phyloP scores from a whole-genome alignment of 2,113 vertebrate genomes.

The Girardinichthys multiradiatus region DNA sequence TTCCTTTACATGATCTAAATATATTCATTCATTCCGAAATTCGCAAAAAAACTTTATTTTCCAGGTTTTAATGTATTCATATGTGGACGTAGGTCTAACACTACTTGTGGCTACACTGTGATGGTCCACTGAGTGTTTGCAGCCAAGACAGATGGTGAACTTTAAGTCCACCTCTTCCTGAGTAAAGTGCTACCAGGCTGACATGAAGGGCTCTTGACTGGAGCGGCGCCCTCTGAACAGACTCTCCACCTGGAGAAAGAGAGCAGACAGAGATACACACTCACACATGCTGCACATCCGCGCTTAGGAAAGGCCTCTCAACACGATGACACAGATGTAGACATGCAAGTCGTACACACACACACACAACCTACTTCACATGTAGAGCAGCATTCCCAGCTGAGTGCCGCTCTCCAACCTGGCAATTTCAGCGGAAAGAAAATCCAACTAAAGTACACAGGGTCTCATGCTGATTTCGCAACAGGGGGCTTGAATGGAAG shows the following conservation, averaged over 20 bases:
- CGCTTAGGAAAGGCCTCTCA: slow-evolving; percentile 30
- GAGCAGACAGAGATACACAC: slow-evolving; percentile 46
- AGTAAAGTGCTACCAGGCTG: slow-evolving; percentile 53
- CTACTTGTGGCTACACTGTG: slow-evolving; percentile 46
- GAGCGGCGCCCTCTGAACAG: slow-evolving; percentile 64
- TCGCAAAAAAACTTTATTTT: too few relatives aligned
- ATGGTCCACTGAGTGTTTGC: slow-evolving; percentile 53
- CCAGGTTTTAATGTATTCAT: neutral
- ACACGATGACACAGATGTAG: slow-evolving; percentile 45
- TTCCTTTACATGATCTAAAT: neutral
- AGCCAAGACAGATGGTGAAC: slow-evolving; percentile 47
- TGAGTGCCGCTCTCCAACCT: slow-evolving; percentile 73
- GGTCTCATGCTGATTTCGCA: slow-evolving; percentile 65
- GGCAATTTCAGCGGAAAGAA: slow-evolving; percentile 69
- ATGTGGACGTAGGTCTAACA: slow-evolving; percentile 11
- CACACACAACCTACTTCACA: slow-evolving; percentile 69
- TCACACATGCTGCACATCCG: slow-evolving; percentile 30
- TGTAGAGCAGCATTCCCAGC: slow-evolving; percentile 72
- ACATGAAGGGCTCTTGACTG: slow-evolving; percentile 68
- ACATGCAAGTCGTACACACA: slow-evolving; percentile 29
- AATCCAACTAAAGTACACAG: slow-evolving; percentile 73
- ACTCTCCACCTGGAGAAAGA: slow-evolving; percentile 74
- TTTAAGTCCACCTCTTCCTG: slow-evolving; percentile 56
- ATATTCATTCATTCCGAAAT: neutral
- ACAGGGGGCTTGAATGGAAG: slow-evolving; percentile 58